Evolutionary conservation across 30 jellyfish, hydroid and myxozoan species (phyloP).

Genomic region (Turritopsis rubra): DNA sequence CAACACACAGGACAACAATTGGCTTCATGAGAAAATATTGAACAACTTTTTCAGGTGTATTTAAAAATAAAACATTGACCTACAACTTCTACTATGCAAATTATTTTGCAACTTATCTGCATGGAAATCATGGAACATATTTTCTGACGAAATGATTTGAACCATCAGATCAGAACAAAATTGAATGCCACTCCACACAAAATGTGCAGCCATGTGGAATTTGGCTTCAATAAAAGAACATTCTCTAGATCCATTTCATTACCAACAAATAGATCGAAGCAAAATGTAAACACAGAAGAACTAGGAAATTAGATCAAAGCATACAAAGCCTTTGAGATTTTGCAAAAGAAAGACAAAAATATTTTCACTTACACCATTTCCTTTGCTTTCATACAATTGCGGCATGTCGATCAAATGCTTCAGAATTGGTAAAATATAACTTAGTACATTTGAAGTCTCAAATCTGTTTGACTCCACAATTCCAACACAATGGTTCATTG

Average conservation of each 20-base stretch:
- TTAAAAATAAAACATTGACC: background rate
- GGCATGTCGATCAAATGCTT: slow-evolving; percentile 34
- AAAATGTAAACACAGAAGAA: background rate
- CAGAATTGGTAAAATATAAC: slow-evolving; percentile 56
- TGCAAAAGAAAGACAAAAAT: background rate
- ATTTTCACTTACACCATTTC: slow-evolving; percentile 79
- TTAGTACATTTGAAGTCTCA: slow-evolving; percentile 31
- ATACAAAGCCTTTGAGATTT: background rate
- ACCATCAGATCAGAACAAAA: no score
- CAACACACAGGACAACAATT: slow-evolving; percentile 39
- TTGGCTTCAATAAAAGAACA: no score
- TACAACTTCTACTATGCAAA: background rate
- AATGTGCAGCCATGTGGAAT: background rate
- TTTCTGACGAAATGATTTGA: no score
- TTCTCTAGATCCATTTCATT: no score
- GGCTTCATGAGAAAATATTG: slow-evolving; percentile 55
- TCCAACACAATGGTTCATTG: slow-evolving; percentile 72
- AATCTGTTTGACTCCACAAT: slow-evolving; percentile 37
- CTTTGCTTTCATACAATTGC: slow-evolving; percentile 40
- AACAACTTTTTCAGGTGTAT: background rate
- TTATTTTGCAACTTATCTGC: background rate
- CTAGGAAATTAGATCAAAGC: background rate
- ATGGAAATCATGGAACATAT: no score
- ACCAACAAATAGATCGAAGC: no score
- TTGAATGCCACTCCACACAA: no score